Base-by-base conservation (phyloP, 2,113 vertebrate genomes). In the Hippocampus zosterae region DNA sequence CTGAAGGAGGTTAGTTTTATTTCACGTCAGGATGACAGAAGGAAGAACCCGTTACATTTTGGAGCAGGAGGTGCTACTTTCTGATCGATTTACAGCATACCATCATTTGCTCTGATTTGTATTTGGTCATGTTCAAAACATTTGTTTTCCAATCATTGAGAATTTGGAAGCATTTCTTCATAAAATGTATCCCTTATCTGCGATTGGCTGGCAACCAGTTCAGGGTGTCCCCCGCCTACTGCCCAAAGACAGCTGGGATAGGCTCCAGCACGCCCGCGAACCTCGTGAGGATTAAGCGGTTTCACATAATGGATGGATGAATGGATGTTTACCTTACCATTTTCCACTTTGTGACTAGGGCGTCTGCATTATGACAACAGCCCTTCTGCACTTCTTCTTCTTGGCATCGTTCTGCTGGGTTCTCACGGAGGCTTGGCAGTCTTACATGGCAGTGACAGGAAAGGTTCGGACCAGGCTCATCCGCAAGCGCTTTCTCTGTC, bases 391-490 rank as follows among this genome's bases (percentile, higher is more conserved):
- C 92, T 99, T 99, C 91, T 98, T 98, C 92, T 99, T 99, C 91
- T 90, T 99, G 93, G 97, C 97, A 69, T 98, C 97, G 10, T 99
- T 99, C 91, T 99, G 97, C 90, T 99, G 97, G 97, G 97, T 99
- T 80, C 92, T 99, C 91, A 98, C 97, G 27, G 97, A 99, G 90
- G 97, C 97, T 68, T 99, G 97, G 97, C 97, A 99, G 91, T 98
- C 97, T 60, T 99, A 99, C 83, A 99, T 99, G 97, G 97, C 97
- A 78, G 97, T 99, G 81, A 98, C 96, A 16, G 97, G 97, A 82
- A 98, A 98, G 91, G 97, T 98, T 75, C 95, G 96, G 86, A 99
- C 96, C 68, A 93, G 97, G 64, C 95, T 99, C 74, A 99, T 99
- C 90, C 94, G 97, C 72, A 99, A 99, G 83, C 95, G 97, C 63